phyloP scores from a whole-genome alignment of 1,140 invertebrate species.

The Apis laboriosa region DNA sequence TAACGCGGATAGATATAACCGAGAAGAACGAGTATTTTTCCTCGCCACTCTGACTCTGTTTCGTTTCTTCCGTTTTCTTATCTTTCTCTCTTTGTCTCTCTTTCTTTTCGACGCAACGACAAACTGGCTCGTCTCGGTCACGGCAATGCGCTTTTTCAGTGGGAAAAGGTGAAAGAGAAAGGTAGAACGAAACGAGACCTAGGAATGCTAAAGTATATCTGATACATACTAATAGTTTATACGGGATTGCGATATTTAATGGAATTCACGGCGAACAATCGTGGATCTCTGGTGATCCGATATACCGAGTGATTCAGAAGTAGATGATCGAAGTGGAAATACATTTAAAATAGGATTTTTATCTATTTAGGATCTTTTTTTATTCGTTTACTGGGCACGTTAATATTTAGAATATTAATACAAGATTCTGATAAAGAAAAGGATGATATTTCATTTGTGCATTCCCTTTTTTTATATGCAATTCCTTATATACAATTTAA shows the following conservation, averaged over 20 bases:
- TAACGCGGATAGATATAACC: background rate
- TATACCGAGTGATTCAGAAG: too few species aligned
- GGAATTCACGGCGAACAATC: background rate
- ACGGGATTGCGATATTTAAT: too few species aligned
- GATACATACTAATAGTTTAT: conserved; percentile 33
- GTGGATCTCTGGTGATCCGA: background rate
- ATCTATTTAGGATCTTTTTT: too few species aligned
- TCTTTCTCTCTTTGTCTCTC: background rate
- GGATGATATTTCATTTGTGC: too few species aligned
- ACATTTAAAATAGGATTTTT: too few species aligned
- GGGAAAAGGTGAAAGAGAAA: background rate
- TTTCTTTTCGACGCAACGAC: background rate
- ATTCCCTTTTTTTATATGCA: background rate
- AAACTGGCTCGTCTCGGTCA: background rate
- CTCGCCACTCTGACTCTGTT: background rate
- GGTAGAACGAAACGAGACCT: background rate
- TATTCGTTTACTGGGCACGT: too few species aligned
- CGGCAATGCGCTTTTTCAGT: background rate
- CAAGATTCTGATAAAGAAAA: too few species aligned
- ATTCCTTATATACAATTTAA: background rate
- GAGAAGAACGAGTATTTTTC: background rate
- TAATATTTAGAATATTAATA: too few species aligned
- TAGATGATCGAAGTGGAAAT: background rate
- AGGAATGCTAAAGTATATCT: background rate
- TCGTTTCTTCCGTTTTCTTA: background rate